Conservation (phyloP, 2,888 invertebrate genomes). For the Cremastinae sp. region DNA sequence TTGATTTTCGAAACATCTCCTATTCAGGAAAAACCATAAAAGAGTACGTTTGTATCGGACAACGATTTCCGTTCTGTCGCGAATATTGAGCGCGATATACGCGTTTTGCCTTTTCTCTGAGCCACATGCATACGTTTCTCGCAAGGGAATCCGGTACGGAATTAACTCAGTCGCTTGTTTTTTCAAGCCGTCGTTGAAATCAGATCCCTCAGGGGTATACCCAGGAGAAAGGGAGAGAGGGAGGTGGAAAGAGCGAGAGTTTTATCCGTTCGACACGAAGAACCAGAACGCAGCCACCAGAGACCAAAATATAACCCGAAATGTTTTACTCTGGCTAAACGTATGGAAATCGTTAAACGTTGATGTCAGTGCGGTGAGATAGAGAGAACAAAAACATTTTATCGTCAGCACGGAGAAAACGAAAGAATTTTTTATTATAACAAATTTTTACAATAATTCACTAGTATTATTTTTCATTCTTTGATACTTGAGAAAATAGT, state of each 20-base stretch:
- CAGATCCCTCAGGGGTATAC: slow-evolving; percentile 62
- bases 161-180: slow-evolving; percentile 66
- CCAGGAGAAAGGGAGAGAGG: slow-evolving; percentile 48
- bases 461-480: too few relatives aligned
- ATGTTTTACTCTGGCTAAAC: slow-evolving; percentile 51
- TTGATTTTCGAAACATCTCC: slow-evolving; percentile 27
- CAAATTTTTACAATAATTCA: too few relatives aligned
- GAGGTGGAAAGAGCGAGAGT: slow-evolving; percentile 40
- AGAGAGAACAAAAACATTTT: not conserved
- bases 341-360: slow-evolving; percentile 31
- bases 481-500: too few relatives aligned
- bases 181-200: slow-evolving; percentile 65
- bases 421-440: too few relatives aligned
- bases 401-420: not conserved
- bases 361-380: not conserved
- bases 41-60: slow-evolving; percentile 28
- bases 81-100: not conserved
- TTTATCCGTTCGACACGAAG: slow-evolving; percentile 47
- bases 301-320: slow-evolving; percentile 59
- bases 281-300: slow-evolving; percentile 17
- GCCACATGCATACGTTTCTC: slow-evolving; percentile 23
- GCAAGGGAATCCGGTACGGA: slow-evolving; percentile 63
- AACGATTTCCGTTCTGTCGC: slow-evolving; percentile 56
- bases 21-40: not conserved
- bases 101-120: slow-evolving; percentile 10